These are phyloP conservation scores for Limulus polyphemus DNA, from an alignment of 2,888 invertebrate genomes.

Conservation along the genomic window DNA sequence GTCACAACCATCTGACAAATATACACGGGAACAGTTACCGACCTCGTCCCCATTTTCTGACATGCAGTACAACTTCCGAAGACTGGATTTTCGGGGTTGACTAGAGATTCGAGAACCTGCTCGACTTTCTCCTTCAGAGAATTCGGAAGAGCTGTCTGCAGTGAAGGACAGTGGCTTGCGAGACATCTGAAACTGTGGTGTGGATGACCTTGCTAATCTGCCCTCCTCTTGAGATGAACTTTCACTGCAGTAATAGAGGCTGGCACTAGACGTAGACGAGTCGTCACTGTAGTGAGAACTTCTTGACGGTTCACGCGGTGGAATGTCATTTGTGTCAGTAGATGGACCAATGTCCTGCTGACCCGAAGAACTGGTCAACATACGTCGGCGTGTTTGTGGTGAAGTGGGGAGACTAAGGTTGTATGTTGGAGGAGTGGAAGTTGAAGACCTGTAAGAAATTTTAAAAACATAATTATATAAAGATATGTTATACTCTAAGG, in stretches of 20 bases:
- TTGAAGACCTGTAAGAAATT: too few species aligned
- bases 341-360: not conserved
- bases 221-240: not conserved
- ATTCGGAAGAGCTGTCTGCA: constrained; percentile 9
- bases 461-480: too few species aligned
- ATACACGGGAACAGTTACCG: too few species aligned
- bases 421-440: constrained; percentile 10
- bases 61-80: too few species aligned
- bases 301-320: not conserved
- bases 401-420: constrained; percentile 13
- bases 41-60: too few species aligned
- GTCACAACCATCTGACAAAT: too few species aligned
- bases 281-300: constrained; percentile 15
- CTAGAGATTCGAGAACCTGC: constrained; percentile 4
- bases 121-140: constrained; percentile 8
- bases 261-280: constrained; percentile 15
- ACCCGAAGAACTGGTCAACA: constrained; percentile 5
- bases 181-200: too few species aligned
- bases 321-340: not conserved
- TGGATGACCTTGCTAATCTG: too few species aligned
- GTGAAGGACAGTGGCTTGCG: too few species aligned
- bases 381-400: constrained; percentile 12
- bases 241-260: constrained; percentile 11
- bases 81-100: not conserved
- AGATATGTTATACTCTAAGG: too few species aligned